Evolutionary conservation across 2,113 vertebrate genomes (phyloP).

Genomic region (Ciconia maguari): DNA sequence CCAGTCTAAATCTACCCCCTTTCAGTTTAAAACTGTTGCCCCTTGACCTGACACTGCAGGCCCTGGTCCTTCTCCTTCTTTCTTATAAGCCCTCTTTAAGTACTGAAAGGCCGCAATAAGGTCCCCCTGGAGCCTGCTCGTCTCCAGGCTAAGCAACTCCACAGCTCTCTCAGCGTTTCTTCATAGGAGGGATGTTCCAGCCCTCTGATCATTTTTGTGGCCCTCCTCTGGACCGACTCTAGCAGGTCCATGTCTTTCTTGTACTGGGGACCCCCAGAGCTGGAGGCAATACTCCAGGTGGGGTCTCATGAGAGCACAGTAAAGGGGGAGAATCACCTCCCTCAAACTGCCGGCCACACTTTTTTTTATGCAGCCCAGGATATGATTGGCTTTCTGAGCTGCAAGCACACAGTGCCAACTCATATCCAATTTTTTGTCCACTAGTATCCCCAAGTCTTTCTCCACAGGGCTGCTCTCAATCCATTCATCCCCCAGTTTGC

Average conservation of each 20-base stretch:
- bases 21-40: neutral
- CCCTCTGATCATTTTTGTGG: neutral
- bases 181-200: neutral
- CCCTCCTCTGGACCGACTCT: neutral
- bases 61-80: neutral
- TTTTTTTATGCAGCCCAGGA: neutral
- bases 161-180: neutral
- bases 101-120: neutral
- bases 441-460: neutral
- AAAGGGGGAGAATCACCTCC: fast-evolving
- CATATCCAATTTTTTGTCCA: neutral
- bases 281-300: neutral
- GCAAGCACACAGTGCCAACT: neutral
- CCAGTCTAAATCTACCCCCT: neutral
- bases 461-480: neutral
- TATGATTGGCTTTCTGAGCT: neutral
- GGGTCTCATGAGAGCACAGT: neutral
- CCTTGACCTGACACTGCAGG: neutral
- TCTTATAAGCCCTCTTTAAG: neutral
- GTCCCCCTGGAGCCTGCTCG: neutral
- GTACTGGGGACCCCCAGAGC: neutral
- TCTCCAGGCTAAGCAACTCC: neutral
- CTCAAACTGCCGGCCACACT: neutral
- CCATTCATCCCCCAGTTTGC: neutral
- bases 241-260: neutral